Base-by-base conservation (phyloP, 2,113 vertebrate species). In the Varanus salvator region DNA sequence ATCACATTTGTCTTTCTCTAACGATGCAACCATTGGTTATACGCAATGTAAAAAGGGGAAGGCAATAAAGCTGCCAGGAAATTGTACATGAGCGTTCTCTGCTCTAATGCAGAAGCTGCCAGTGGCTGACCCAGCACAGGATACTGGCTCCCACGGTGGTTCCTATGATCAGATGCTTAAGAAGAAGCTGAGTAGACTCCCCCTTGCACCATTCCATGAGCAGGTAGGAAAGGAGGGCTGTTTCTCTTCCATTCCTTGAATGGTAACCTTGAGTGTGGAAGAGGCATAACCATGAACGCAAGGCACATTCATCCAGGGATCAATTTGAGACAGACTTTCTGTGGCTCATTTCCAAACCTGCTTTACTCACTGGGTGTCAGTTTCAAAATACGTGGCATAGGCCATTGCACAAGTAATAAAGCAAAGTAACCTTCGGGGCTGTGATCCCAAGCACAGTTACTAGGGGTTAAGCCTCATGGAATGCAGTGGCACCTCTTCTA, bases 1-100 rank as follows among this genome's bases (percentile, higher is more conserved):
- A 91, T 88, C 90, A 91, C 86, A 91, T 88, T 91, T 91, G 90
- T 91, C 90, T 75, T 88, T 85, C 86, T 91, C 68, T 88, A 85
- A 85, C 83, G 19, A 72, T 27, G 57, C 66, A 85, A 71, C 86
- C 82, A 91, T 85, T 31, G 75, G 75, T 88, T 91, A 72, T 91
- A 85, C 9, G 21, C 29, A n/a, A 60, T 88, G 52, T 85, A 80
- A 85, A 84, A 85, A 78, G 52, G 60, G 31, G 74, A 31, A 90
- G 80, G 86, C 86, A 85, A 85, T 91, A 91, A 91, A 91, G 66
- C 90, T 91, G 86, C 75, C 64, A 52, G 76, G 77, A 34, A 71
- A 80, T 60, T 80, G 66, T 84, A 66, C 38, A 11, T 38, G 66
- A 71, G 52, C n/a, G 2, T 72, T 85, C 66, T 80, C 88, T 81